A percentile compares a stretch with the other conserved stretches of the same genome.
These are phyloP conservation scores for Argya squamiceps DNA, from an alignment of 2,797 vertebrate genomes.

Conservation along the genomic window DNA sequence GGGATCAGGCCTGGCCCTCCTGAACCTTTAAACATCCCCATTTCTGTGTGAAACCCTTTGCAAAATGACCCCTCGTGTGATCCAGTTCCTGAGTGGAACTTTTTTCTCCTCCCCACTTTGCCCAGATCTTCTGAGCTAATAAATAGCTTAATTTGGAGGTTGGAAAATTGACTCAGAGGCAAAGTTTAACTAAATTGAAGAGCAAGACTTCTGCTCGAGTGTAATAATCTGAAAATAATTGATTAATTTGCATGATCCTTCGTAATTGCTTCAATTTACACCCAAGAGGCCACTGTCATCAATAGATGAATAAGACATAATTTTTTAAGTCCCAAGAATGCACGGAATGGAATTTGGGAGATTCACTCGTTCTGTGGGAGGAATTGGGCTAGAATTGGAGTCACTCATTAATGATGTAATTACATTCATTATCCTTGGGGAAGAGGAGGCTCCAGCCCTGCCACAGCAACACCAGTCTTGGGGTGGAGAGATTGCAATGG, in stretches of 20 bases:
- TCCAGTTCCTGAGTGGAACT: neutral
- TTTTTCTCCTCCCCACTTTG: neutral
- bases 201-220: constrained; percentile 45
- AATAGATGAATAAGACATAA: constrained; percentile 64
- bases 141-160: constrained; percentile 58
- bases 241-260: constrained; percentile 71
- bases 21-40: accelerated
- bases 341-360: neutral
- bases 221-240: constrained; percentile 72
- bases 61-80: neutral
- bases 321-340: constrained; percentile 49
- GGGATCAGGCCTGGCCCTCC: neutral
- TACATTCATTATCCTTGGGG: constrained; percentile 9
- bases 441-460: neutral
- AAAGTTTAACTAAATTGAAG: constrained; percentile 63
- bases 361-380: neutral
- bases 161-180: constrained; percentile 62
- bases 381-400: constrained; percentile 2
- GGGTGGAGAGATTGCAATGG: neutral
- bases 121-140: constrained; percentile 38
- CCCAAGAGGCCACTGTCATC: constrained; percentile 62
- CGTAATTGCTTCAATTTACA: constrained; percentile 62
- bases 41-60: neutral
- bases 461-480: neutral
- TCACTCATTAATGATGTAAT: constrained; percentile 32